Evolutionary conservation across 2,888 invertebrate genomes (phyloP), one percentile per base, ranked within the genome.

Genomic region (Hirudinaria manillensis): DNA sequence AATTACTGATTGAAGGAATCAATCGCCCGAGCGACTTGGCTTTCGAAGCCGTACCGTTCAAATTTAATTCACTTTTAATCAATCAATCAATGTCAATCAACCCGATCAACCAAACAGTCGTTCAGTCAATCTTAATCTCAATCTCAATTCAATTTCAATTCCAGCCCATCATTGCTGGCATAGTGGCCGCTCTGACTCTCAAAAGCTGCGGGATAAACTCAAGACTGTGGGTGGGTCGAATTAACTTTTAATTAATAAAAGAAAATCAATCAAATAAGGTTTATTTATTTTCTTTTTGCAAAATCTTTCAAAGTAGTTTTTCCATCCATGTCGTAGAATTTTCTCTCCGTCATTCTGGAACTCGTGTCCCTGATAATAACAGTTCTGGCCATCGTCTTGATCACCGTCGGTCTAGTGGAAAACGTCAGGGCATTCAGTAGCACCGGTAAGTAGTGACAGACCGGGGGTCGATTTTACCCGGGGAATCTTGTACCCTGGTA

Each of bases 361-460:
- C 53, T 77, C 19, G 19, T 76, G 13, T 32, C 65, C 13, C 51
- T 72, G 19, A 27, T 76, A 29, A 66, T 55, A 34, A 72, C 51
- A 45, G 36, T 77, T n/a, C 65, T 72, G 4, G 65, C 72, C 53
- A 74, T 76, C 56, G 51, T 76, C 61, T 70, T 77, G 66, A 21
- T 71, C 3, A 77, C 75, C 24, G 70, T 74, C 27, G 77, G 76
- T 34, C 36, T 77, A 36, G 38, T 65, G n/a, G 73, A 77, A 66
- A 67, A 76, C 74, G 67, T 76, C 53, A 45, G 55, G 34, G 45
- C 70, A 21, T 61, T 77, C 27, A 65, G 68, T n/a, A 32, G 67
- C 29, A 29, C 53, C 27, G 51, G 77, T 77, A 45, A 61, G 77
- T 72, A 19, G 29, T 27, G n/a, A n/a, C n/a, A n/a, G n/a, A n/a